Evolutionary conservation across 2,113 vertebrate species (phyloP).

Genomic region (Prietella phreatophila): DNA sequence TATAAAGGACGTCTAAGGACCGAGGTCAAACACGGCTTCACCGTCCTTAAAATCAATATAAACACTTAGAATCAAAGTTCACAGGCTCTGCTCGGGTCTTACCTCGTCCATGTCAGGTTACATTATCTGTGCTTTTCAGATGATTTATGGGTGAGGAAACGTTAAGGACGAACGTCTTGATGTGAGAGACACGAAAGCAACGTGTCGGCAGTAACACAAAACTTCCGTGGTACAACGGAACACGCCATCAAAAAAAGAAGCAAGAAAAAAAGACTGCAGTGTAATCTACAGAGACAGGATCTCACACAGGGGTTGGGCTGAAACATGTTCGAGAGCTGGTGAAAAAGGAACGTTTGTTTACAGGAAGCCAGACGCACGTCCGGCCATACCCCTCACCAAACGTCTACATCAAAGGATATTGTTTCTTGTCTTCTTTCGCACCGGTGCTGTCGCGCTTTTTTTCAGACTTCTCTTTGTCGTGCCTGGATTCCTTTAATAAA

Average conservation of each 20-base stretch:
- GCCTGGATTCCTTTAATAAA: conserved; percentile 80
- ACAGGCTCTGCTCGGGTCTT: conserved; percentile 22
- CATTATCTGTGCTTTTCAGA: conserved; percentile 93
- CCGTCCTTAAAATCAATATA: background rate
- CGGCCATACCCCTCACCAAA: conserved; percentile 36
- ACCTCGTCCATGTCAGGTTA: conserved; percentile 64
- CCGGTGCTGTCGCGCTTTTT: conserved; percentile 90
- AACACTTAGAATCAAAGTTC: background rate
- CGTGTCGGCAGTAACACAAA: background rate
- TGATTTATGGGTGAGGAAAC: conserved; percentile 83
- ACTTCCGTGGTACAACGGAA: background rate
- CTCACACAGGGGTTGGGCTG: background rate
- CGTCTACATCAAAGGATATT: conserved; percentile 86
- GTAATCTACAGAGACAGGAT: background rate
- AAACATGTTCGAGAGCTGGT: background rate
- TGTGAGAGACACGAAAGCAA: background rate
- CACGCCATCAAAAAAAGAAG: background rate
- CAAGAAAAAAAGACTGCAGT: background rate
- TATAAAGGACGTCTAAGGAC: background rate
- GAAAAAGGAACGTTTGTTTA: background rate
- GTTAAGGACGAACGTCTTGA: conserved; percentile 71
- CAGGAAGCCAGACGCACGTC: background rate
- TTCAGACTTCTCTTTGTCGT: conserved; percentile 89
- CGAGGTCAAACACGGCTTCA: background rate
- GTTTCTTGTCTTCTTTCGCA: conserved; percentile 91